A percentile compares a stretch with the other conserved stretches of the same genome.
These are phyloP conservation scores for Cinclus cinclus DNA, from an alignment of 2,113 vertebrate genomes.

Conservation along the genomic window DNA sequence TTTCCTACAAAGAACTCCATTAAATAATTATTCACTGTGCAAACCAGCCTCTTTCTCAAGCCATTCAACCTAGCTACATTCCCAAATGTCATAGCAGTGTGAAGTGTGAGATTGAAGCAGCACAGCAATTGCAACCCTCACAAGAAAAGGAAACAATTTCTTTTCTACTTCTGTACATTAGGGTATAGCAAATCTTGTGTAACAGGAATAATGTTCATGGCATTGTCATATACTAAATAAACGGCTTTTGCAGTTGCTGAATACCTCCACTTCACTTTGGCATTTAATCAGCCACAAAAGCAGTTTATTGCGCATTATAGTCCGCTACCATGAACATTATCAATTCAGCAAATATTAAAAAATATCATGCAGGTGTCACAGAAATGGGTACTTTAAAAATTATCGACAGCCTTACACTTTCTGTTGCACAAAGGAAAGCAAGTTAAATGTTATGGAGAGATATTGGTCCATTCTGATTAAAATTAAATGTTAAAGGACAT, in stretches of 20 bases:
- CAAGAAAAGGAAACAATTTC: constrained; percentile 61
- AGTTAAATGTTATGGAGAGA: constrained; percentile 19
- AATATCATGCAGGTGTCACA: constrained; percentile 45
- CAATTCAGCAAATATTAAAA: constrained; percentile 67
- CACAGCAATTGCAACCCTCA: constrained; percentile 6
- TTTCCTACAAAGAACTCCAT: neutral
- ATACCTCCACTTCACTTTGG: constrained; percentile 50
- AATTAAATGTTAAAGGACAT: constrained; percentile 17
- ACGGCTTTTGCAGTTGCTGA: constrained; percentile 47
- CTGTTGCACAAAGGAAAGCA: constrained; percentile 11
- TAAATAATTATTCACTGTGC: constrained; percentile 20
- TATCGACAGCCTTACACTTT: constrained; percentile 14
- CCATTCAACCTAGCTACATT: constrained; percentile 7
- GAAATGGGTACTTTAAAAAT: constrained; percentile 45
- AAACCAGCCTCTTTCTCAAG: constrained; percentile 14
- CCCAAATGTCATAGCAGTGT: neutral
- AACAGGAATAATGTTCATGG: constrained; percentile 59
- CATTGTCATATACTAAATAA: constrained; percentile 59
- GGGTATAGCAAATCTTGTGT: constrained; percentile 68
- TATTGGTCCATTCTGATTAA: neutral
- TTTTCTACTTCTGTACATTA: constrained; percentile 46
- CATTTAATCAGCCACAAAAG: constrained; percentile 70
- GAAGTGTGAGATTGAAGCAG: constrained; percentile 47
- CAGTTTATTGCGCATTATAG: constrained; percentile 55
- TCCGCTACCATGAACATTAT: constrained; percentile 39